Percentiles rank a stretch among this genome's conserved stretches.
These are phyloP conservation scores for Coregonus clupeaformis DNA, from an alignment of 2,113 vertebrate genomes.

Conservation along the genomic window DNA sequence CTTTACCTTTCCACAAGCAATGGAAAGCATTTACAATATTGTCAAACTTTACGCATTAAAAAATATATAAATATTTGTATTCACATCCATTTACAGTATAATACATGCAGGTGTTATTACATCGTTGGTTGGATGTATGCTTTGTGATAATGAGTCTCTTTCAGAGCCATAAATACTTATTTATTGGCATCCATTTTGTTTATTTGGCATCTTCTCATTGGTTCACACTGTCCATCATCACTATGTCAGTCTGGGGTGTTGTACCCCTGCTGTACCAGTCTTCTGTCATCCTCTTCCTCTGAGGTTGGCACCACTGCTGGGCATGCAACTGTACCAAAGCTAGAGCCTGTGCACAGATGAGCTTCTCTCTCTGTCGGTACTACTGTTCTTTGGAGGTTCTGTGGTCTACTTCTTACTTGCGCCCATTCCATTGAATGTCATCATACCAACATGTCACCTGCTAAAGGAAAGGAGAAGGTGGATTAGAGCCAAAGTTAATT, in stretches of 20 bases:
- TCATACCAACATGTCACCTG: conserved; percentile 67
- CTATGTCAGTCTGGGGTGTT: conserved; percentile 4
- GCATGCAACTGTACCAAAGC: not conserved
- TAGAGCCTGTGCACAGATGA: not conserved
- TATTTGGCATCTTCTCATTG: not conserved
- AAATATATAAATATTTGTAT: conserved; percentile 78
- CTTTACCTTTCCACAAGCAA: conserved; percentile 35
- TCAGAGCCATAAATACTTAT: conserved; percentile 15
- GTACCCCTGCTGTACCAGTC: not conserved
- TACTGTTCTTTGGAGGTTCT: not conserved
- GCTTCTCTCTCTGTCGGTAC: not conserved
- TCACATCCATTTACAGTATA: conserved; percentile 76
- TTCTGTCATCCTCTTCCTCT: not conserved
- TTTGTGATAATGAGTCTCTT: conserved; percentile 28
- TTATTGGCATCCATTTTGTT: conserved; percentile 14
- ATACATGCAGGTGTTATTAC: conserved; percentile 65
- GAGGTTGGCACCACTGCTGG: not conserved
- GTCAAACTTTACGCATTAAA: conserved; percentile 69
- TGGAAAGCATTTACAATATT: conserved; percentile 61
- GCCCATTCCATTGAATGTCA: conserved; percentile 73
- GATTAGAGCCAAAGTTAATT: not conserved
- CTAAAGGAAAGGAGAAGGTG: not conserved
- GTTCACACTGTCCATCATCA: conserved; percentile 23
- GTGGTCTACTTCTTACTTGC: conserved; percentile 46
- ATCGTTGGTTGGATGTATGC: conserved; percentile 34